A percentile compares a stretch with the other conserved stretches of the same genome.
Evolutionary conservation across 1,140 invertebrate species (phyloP).

Genomic region (Neodiprion fabricii): DNA sequence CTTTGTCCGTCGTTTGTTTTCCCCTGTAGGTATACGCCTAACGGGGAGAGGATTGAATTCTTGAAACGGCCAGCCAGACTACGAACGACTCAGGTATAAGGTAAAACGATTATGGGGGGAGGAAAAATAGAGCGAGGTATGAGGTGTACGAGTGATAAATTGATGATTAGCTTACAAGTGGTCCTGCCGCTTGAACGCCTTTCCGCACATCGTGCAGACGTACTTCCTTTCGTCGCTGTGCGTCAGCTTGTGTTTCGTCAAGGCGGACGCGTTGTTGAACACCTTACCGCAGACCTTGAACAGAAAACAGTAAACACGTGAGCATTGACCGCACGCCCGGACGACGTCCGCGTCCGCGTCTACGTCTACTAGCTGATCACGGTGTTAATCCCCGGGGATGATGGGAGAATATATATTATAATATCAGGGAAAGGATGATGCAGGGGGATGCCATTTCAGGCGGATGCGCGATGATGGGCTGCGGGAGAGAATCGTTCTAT

Average conservation of each 20-base stretch:
- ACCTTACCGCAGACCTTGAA: conserved; percentile 91
- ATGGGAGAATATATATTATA: no score
- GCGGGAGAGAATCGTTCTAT: background rate
- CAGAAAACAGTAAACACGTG: conserved; percentile 45
- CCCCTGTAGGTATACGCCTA: background rate
- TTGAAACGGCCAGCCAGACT: background rate
- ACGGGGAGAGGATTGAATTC: background rate
- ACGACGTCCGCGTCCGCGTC: conserved; percentile 12
- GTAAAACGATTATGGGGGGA: background rate
- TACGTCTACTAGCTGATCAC: conserved; percentile 9
- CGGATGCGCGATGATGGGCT: background rate
- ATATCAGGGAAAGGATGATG: background rate
- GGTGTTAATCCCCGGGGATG: background rate
- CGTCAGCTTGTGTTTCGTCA: conserved; percentile 97
- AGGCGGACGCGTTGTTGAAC: conserved; percentile 95
- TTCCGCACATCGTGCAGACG: conserved; percentile 92
- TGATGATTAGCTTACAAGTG: conserved; percentile 84
- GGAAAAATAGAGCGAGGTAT: conserved; percentile 3
- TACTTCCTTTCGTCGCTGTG: conserved; percentile 98
- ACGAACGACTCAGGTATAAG: background rate
- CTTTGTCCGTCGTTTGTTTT: no score
- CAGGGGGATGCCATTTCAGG: background rate
- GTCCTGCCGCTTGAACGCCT: conserved; percentile 98
- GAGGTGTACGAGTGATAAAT: conserved; percentile 12
- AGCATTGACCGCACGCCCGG: conserved; percentile 8